Conservation (phyloP, 2,888 invertebrate genomes). For the Norana najaformis region DNA sequence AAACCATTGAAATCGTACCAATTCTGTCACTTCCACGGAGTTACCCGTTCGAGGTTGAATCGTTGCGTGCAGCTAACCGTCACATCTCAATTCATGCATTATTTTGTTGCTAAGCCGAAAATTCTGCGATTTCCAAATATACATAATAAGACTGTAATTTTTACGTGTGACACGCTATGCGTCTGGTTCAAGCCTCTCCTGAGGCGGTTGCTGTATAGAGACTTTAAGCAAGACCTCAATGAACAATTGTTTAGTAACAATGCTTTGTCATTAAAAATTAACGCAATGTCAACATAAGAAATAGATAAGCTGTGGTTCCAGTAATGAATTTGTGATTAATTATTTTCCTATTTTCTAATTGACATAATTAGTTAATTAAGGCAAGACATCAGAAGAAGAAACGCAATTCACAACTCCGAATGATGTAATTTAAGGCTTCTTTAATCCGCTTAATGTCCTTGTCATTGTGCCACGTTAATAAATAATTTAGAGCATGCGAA, state of each 20-base stretch:
- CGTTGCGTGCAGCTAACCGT: too few species aligned
- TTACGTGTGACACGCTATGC: too few species aligned
- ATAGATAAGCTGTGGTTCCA: background rate
- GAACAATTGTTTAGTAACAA: background rate
- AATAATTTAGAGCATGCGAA: constrained; percentile 7
- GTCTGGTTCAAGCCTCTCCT: too few species aligned
- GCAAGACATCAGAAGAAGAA: background rate
- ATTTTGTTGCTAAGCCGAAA: too few species aligned
- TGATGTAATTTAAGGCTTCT: background rate
- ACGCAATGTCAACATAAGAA: background rate
- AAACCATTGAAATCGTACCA: too few species aligned
- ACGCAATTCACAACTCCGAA: background rate
- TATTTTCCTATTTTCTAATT: background rate
- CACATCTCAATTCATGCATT: too few species aligned
- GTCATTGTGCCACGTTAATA: background rate
- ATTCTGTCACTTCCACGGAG: too few species aligned
- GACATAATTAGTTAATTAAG: background rate
- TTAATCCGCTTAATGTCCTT: background rate
- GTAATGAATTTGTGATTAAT: background rate
- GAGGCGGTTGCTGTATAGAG: too few species aligned
- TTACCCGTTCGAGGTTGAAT: too few species aligned
- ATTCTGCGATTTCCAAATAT: too few species aligned
- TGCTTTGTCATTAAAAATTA: background rate
- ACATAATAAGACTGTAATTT: too few species aligned
- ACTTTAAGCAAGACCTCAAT: background rate